Base-by-base conservation (phyloP, 2,888 invertebrate genomes). In the Lithophane socia region DNA sequence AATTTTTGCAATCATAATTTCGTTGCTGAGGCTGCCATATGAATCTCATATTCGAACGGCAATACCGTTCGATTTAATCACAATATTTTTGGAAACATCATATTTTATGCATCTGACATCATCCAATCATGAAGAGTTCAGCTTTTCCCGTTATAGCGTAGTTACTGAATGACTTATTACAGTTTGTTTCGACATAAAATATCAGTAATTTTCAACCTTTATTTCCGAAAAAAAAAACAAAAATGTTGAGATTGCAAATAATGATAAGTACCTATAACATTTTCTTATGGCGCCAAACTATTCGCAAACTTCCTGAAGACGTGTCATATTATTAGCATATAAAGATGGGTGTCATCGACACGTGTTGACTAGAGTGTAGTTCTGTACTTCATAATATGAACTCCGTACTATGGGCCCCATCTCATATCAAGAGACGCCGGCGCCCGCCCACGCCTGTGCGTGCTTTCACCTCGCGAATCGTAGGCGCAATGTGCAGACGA, bases 391-490 rank as follows among this genome's bases (percentile, higher is more conserved):
- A 29, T 29, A 29, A 58, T 68, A 68, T 69, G 71, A 82, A 74
- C 64, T 82, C 78, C 47, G 69, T 75, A 85, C 79, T 75, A 79
- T 77, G 82, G 82, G 81, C 82, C 83, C 80, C 90, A 85, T 91
- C 88, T 90, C 90, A 80, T 87, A 87, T 89, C 89, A 87, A 80
- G 87, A 71, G 83, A 76, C 77, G 86, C 88, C 82, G 88, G 88
- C 89, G 87, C 89, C 89, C 91, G 89, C 92, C 92, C 88, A 92
- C 92, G 87, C 91, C 52, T 58, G 73, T 73, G 78, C 87, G 90
- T 88, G 92, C 94, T 95, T 95, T 95, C 94, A 92, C 94, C 91
- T 90, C 90, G 90, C 89, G 86, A 91, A 91, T 78, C 29, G 60
- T 42, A 88, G 84, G 72, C 74, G 80, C 82, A 80, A 82, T 84